Conservation (phyloP, 1,140 invertebrate species). For the Drosophila nasuta region DNA sequence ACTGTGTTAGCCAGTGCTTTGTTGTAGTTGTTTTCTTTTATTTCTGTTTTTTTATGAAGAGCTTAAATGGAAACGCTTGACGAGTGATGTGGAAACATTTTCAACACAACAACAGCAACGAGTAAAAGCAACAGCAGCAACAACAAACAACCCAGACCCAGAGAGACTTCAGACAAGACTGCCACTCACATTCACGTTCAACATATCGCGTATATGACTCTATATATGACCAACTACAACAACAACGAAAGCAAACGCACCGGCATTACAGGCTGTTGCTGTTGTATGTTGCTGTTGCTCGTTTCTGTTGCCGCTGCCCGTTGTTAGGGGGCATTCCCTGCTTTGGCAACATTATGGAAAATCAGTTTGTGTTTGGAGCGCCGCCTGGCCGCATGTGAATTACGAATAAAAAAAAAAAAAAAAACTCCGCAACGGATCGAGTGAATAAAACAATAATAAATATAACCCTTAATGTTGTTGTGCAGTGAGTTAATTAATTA, state of each 20-base stretch:
- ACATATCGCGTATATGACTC: constrained; percentile 7
- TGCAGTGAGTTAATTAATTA: constrained; percentile 9
- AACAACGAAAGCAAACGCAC: constrained; percentile 57
- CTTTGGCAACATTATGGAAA: constrained; percentile 78
- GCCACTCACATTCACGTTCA: constrained; percentile 31
- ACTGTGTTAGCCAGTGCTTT: constrained; percentile 26
- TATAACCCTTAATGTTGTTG: constrained; percentile 23
- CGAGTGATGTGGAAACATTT: constrained; percentile 85
- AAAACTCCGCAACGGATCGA: constrained; percentile 23
- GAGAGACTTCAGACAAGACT: constrained; percentile 63
- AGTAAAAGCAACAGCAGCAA: constrained; percentile 49
- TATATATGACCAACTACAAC: constrained; percentile 39
- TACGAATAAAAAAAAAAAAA: constrained; percentile 13
- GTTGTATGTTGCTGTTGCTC: constrained; percentile 50
- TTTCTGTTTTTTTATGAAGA: constrained; percentile 65
- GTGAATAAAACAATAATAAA: constrained; percentile 17
- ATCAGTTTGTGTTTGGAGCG: constrained; percentile 81
- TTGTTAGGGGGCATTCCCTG: constrained; percentile 78
- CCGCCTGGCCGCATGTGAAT: constrained; percentile 49
- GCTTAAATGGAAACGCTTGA: constrained; percentile 84
- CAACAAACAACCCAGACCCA: constrained; percentile 62
- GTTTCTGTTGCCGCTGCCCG: constrained; percentile 49
- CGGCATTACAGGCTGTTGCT: constrained; percentile 80
- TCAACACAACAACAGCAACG: constrained; percentile 69
- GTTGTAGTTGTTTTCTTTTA: constrained; percentile 49